These are phyloP conservation scores for Elgaria multicarinata DNA, from an alignment of 2,113 vertebrate species.

Conservation along the genomic window DNA sequence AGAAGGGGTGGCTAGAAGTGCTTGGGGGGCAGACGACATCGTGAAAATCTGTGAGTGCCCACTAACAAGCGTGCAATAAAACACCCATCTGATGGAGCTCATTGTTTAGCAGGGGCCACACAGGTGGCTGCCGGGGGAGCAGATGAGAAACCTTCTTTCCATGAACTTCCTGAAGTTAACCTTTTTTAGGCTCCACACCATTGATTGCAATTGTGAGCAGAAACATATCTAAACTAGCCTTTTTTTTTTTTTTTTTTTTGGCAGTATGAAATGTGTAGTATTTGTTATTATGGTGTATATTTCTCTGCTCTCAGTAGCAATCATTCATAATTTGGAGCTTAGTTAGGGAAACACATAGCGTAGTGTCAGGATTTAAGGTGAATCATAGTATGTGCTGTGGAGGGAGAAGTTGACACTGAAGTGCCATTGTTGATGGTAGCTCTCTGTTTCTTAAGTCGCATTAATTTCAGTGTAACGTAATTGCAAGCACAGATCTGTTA, in stretches of 20 bases:
- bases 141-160: no score
- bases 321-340: not conserved
- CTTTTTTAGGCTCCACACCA: no score
- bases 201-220: not conserved
- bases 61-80: no score
- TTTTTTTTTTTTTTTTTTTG: not conserved
- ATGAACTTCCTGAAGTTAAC: no score
- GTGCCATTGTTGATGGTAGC: not conserved
- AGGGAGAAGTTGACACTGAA: not conserved
- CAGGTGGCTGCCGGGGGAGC: no score
- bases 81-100: no score
- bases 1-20: no score
- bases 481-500: not conserved
- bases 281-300: not conserved
- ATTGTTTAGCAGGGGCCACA: no score
- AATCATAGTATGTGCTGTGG: not conserved
- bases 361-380: not conserved
- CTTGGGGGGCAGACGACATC: no score
- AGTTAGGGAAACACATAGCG: not conserved
- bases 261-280: not conserved
- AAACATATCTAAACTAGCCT: no score
- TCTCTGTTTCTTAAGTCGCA: not conserved
- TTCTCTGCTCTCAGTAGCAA: not conserved
- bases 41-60: no score
- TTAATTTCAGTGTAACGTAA: not conserved